phyloP scores from a whole-genome alignment of 2,797 vertebrate genomes.

The Spinibarbus caldwelli region DNA sequence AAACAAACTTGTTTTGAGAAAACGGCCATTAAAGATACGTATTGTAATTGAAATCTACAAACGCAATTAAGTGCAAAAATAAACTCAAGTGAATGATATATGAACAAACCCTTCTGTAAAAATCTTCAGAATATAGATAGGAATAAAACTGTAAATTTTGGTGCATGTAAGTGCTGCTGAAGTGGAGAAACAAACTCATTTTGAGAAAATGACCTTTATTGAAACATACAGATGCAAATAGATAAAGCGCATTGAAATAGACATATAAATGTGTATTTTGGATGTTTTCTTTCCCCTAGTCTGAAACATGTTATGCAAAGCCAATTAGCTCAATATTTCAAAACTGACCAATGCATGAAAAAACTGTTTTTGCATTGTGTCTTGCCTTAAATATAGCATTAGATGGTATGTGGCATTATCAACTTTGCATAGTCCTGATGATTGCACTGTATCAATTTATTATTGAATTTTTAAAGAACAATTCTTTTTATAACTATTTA shows the following conservation, averaged over 20 bases:
- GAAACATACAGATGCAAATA: not conserved
- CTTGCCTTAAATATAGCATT: not conserved
- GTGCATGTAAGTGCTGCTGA: too few species aligned
- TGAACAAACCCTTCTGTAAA: too few species aligned
- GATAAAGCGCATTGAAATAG: not conserved
- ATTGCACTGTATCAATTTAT: not conserved
- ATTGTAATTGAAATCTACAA: too few species aligned
- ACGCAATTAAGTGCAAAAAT: too few species aligned
- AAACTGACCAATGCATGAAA: not conserved
- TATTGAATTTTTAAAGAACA: not conserved
- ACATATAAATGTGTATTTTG: not conserved
- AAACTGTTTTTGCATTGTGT: too few species aligned
- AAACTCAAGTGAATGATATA: too few species aligned
- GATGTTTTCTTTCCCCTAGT: not conserved
- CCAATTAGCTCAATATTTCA: not conserved
- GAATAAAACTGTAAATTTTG: too few species aligned
- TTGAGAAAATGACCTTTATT: not conserved
- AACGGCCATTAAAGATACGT: too few species aligned
- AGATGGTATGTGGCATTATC: not conserved
- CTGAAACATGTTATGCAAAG: not conserved
- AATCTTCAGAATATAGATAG: too few species aligned
- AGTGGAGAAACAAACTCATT: too few species aligned
- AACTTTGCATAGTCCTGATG: not conserved
- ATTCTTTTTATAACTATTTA: not conserved
- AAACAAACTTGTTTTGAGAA: too few species aligned